Conservation (phyloP, 2,888 invertebrate genomes). For the Heliconius charithonia region DNA sequence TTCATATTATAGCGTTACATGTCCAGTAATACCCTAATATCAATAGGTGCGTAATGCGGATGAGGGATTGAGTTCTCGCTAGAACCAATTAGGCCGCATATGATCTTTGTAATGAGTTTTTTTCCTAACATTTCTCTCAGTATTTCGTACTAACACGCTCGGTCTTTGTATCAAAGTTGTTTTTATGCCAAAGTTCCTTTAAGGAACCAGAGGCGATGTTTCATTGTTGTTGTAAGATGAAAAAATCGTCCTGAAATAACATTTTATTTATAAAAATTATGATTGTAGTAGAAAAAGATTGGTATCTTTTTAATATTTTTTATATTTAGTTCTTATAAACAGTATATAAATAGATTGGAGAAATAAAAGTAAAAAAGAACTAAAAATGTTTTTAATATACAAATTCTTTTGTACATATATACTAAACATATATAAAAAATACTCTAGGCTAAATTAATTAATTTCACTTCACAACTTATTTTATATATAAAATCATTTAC, state of each 20-base stretch:
- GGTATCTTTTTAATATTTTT: neutral
- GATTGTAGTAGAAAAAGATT: neutral
- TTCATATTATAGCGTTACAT: conserved; percentile 11
- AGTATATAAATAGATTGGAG: neutral
- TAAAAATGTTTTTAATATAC: too few relatives aligned
- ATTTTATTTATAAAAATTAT: neutral
- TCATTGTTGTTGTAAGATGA: conserved; percentile 7
- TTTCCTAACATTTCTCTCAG: conserved; percentile 49
- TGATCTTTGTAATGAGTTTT: conserved; percentile 60
- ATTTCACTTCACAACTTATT: too few relatives aligned
- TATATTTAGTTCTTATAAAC: neutral
- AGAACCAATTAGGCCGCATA: conserved; percentile 74
- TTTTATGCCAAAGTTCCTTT: conserved; percentile 6
- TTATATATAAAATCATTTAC: too few relatives aligned
- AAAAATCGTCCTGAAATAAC: neutral
- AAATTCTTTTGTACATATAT: too few relatives aligned
- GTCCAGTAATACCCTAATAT: conserved; percentile 21
- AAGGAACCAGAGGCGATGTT: conserved; percentile 10
- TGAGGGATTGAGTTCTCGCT: conserved; percentile 73
- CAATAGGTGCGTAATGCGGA: conserved; percentile 49
- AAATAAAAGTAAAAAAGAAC: too few relatives aligned
- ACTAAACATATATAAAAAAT: too few relatives aligned
- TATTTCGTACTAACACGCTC: conserved; percentile 30
- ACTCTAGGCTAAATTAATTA: too few relatives aligned
- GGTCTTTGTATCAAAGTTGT: conserved; percentile 30